Conservation (phyloP, 1,140 invertebrate species). For the Caenorhabditis remanei region DNA sequence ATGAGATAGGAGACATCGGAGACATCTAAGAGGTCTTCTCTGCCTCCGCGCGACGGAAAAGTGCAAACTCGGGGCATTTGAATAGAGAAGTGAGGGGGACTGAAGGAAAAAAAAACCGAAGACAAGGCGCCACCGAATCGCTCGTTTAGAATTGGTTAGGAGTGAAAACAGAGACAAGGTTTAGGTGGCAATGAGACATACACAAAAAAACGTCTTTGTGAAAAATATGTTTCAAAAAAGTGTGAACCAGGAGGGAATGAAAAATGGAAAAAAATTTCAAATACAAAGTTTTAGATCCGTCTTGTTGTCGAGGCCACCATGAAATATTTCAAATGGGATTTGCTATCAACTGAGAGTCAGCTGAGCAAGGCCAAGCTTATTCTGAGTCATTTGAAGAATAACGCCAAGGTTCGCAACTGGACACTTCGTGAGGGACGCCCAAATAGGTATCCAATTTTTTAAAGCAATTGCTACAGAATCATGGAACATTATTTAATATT, state of each 20-base stretch:
- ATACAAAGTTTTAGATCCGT: slow-evolving; percentile 70
- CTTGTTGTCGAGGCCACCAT: slow-evolving; percentile 77
- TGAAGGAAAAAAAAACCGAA: neutral
- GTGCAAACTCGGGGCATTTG: slow-evolving; percentile 52
- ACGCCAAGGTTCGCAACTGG: slow-evolving; percentile 77
- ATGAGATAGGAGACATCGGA: neutral
- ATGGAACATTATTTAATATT: neutral
- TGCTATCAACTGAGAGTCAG: slow-evolving; percentile 70
- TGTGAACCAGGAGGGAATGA: neutral
- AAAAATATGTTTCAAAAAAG: neutral
- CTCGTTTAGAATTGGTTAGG: slow-evolving; percentile 7
- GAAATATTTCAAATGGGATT: slow-evolving; percentile 77
- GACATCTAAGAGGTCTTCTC: slow-evolving; percentile 12
- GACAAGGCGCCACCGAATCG: neutral
- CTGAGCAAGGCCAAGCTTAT: slow-evolving; percentile 76
- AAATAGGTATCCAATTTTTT: slow-evolving; percentile 69
- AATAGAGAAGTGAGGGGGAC: neutral
- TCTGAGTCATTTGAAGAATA: slow-evolving; percentile 76
- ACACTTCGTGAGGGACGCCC: slow-evolving; percentile 76
- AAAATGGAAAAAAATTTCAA: neutral
- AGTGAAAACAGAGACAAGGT: neutral
- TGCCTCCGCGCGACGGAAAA: slow-evolving; percentile 18
- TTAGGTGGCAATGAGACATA: slow-evolving; percentile 17
- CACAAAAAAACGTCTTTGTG: neutral
- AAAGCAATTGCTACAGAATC: too few species aligned